These are phyloP conservation scores for Forbesichthys papilliferus DNA, from an alignment of 2,113 vertebrate genomes.

Conservation along the genomic window DNA sequence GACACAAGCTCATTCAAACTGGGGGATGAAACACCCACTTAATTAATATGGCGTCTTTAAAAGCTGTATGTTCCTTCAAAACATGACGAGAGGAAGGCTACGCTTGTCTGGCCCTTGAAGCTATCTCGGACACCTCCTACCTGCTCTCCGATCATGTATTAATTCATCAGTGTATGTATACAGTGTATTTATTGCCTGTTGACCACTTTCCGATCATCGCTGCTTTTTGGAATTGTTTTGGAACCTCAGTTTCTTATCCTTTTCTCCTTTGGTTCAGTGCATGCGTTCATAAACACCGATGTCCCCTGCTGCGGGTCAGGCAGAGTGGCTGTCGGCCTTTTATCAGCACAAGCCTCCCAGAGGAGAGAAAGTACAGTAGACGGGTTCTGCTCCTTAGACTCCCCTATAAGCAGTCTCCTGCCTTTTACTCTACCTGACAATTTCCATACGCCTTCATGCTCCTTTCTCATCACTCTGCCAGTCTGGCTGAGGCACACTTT, in stretches of 20 bases:
- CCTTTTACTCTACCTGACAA: constrained; percentile 17
- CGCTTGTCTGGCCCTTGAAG: too few species aligned
- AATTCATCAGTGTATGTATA: too few species aligned
- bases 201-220: constrained; percentile 14
- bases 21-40: background rate
- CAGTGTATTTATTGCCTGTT: constrained; percentile 2
- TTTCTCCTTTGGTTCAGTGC: constrained; percentile 25
- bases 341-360: constrained; percentile 28
- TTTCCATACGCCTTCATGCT: constrained; percentile 40
- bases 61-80: too few species aligned
- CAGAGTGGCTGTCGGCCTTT: constrained; percentile 49
- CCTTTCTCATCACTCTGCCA: constrained; percentile 4
- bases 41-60: too few species aligned
- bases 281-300: constrained; percentile 51
- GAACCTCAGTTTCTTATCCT: constrained; percentile 26
- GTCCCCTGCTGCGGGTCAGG: constrained; percentile 35
- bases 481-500: constrained; percentile 4
- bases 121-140: background rate
- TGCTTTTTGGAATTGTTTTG: background rate
- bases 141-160: background rate
- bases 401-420: constrained; percentile 21
- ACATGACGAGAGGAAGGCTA: too few species aligned
- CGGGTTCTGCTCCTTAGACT: constrained; percentile 22
- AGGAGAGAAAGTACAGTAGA: background rate
- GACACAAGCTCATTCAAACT: constrained; percentile 38